Base-by-base conservation (phyloP, 2,888 invertebrate genomes). In the Athalia rosae region DNA sequence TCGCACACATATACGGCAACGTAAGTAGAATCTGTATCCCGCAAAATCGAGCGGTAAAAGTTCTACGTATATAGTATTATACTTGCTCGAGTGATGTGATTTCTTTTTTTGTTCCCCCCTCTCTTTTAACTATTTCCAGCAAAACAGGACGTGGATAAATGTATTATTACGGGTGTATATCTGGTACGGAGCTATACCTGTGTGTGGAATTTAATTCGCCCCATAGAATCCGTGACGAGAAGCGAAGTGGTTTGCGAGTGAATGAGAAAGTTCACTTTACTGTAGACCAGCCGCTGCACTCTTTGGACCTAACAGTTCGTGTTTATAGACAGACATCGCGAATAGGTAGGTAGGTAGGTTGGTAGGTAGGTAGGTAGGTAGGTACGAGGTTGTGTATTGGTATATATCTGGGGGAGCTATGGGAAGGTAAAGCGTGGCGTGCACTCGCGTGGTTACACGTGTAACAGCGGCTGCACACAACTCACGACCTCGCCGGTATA, bases 251-350 rank as follows among this genome's bases (percentile, higher is more conserved):
- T 66, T 64, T 28, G 28, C 50, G 28, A 41, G 4, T 13, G n/a
- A 58, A 71, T 71, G 71, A 71, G 71, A 71, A 71, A 71, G 71
- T 71, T 71, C 5, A 58, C 43, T 58, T 45, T 43, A 56, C 11
- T 66, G n/a, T 53, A 69, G n/a, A n/a, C 50, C 15, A 13, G 45
- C 41, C 56, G 13, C 13, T 11, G 56, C 13, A 28, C 58, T 58
- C 71, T 45, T 71, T 13, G 9, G 13, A 11, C 53, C 11, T 53
- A 53, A 53, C 53, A n/a, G n/a, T 7, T 53, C n/a, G 53, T n/a
- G 53, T n/a, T 28, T 28, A 28, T 28, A 28, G 28, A 28, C 28
- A 28, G 28, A 28, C 28, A 28, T 53, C 67, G 28, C 28, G 28
- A 67, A 67, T 48, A 67, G 48, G 50, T 53, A 5, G 48, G 53